Base-by-base conservation (phyloP, 2,888 invertebrate species). In the Chloroclystis v-ata region DNA sequence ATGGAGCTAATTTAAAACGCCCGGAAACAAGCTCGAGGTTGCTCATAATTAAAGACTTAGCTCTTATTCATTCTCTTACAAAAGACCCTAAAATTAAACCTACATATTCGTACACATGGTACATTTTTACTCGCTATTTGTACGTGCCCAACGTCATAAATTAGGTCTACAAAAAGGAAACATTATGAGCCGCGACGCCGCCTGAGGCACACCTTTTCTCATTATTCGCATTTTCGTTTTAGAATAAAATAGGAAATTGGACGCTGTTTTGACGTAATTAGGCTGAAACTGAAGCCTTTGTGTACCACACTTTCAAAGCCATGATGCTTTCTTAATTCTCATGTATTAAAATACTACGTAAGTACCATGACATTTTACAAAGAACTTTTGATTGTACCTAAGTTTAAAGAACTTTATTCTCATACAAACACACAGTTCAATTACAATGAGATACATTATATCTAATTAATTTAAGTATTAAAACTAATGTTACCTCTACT, bases 51-150 rank as follows among this genome's bases (percentile, higher is more conserved):
- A 77, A 78, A 78, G 76, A 75, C 75, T 77, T 64, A 58, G 69
- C 78, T 71, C 75, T 75, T 74, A 78, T 77, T 74, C 75, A 75
- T 76, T 72, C 76, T 64, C 69, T 66, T 72, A 77, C 75, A 78
- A 78, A 78, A 76, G 76, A 61, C 71, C 65, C 72, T 76, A 67
- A 75, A 78, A 80, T 80, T 78, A 79, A 79, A 78, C 73, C 75
- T 78, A 73, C 76, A 79, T 80, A 78, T 78, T 79, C 78, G 74
- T 76, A 69, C 65, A 74, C 67, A 73, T 72, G 70, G 66, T 62
- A 71, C 65, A 74, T 77, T 76, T 77, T 78, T 77, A 73, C 72
- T 72, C 67, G 73, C 63, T 74, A 24, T 33, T 33, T 35, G 35
- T 35, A 71, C 75, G 72, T 72, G 77, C 69, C 64, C 69, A 61